Conservation (phyloP, 2,888 invertebrate genomes). For the Sclerodermus sp. region DNA sequence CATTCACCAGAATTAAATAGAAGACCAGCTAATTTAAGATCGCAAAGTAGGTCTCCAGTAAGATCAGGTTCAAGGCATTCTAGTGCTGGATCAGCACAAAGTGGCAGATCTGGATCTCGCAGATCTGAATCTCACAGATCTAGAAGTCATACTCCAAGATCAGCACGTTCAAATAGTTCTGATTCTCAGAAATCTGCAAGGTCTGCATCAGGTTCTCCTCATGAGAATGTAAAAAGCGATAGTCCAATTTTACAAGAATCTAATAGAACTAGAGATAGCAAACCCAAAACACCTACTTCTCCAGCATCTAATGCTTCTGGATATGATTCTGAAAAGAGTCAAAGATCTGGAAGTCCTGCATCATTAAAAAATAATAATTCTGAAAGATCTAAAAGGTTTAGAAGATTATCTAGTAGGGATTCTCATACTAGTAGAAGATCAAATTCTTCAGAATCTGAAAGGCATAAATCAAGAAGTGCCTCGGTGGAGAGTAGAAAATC, state of each 20-base stretch:
- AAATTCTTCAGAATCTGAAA: constrained; percentile 42
- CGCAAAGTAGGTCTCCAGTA: constrained; percentile 40
- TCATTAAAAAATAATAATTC: constrained; percentile 19
- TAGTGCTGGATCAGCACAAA: constrained; percentile 38
- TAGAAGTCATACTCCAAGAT: constrained; percentile 41
- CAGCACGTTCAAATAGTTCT: constrained; percentile 46
- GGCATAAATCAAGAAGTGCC: constrained; percentile 26
- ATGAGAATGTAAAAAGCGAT: constrained; percentile 38
- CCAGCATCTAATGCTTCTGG: constrained; percentile 37
- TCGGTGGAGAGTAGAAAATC: constrained; percentile 29
- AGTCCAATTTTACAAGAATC: constrained; percentile 43
- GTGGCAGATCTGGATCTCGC: constrained; percentile 40
- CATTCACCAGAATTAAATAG: constrained; percentile 43
- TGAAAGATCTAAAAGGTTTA: constrained; percentile 32
- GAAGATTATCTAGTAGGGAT: constrained; percentile 21
- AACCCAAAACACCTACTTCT: constrained; percentile 46
- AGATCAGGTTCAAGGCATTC: constrained; percentile 46
- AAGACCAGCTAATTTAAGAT: constrained; percentile 39
- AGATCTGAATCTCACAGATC: constrained; percentile 35
- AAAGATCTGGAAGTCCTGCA: constrained; percentile 28
- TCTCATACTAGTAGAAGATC: constrained; percentile 24
- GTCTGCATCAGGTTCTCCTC: constrained; percentile 39
- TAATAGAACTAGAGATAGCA: constrained; percentile 38
- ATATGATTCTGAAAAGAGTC: constrained; percentile 41
- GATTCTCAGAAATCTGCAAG: constrained; percentile 38